Evolutionary conservation across 2,888 invertebrate genomes (phyloP), one percentile per base, ranked within the genome.

Genomic region (Rotaria sp.): DNA sequence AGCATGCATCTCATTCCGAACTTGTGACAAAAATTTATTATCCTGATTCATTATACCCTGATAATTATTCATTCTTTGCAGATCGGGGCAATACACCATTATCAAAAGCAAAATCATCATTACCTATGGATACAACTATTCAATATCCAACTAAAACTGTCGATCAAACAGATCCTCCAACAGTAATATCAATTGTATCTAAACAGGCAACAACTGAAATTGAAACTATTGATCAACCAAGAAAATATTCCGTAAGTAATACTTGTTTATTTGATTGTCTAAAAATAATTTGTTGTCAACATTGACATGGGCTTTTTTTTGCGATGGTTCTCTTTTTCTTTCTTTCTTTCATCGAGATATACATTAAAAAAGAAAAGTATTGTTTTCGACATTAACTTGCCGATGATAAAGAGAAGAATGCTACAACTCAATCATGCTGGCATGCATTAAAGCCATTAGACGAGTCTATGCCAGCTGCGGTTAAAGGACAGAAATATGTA

Each of bases 11-110:
- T 67, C 67, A 35, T 30, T 67, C 35, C 18, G 21, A 67, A 67
- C 67, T 67, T 67, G 1, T 67, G 21, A 80, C 80, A 45, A 80
- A 45, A 45, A 45, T 80, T 26, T 80, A 80, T 80, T 80, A 80
- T 45, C 80, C 80, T n/a, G 80, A 80, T 26, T n/a, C 80, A 80
- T 45, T 80, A 45, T 80, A 80, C 45, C 80, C 80, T 10, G 45
- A 80, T 80, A 45, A 8, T 80, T 80, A 41, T 45, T 80, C 80
- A 80, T 80, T 80, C 80, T 80, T 80, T 80, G 80, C 45, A 80
- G 80, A 45, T 45, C 80, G 80, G 10, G 15, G 26, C 13, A n/a
- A 80, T 80, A 26, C 26, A 41, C 11, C 11, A 15, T 26, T 7
- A 38, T n/a, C 80, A 13, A 26, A 26, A 80, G 35, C 5, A 7